A percentile compares a stretch with the other conserved stretches of the same genome.
Conservation (phyloP, 2,797 vertebrate genomes). For the Sebastes hopkinsi region DNA sequence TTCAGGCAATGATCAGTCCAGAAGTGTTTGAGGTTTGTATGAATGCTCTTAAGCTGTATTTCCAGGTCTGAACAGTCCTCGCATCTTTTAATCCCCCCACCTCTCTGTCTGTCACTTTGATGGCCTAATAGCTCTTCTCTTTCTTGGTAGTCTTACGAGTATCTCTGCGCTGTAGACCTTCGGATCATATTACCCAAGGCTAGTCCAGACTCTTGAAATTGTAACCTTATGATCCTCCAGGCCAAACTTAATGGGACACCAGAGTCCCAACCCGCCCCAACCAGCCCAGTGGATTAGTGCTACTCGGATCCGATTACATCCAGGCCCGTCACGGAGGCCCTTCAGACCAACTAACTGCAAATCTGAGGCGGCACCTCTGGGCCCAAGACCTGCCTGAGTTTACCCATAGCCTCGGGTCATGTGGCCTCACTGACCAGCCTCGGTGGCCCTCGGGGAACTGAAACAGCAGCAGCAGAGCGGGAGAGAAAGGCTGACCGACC, state of each 20-base stretch:
- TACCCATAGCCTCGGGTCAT: constrained; percentile 74
- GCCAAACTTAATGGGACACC: constrained; percentile 84
- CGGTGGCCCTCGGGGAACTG: constrained; percentile 59
- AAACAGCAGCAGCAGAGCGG: constrained; percentile 45
- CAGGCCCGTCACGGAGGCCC: constrained; percentile 55
- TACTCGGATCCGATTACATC: constrained; percentile 76
- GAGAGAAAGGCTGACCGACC: constrained; percentile 67
- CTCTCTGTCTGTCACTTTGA: constrained; percentile 47
- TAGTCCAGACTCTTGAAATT: constrained; percentile 76
- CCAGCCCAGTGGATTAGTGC: constrained; percentile 82
- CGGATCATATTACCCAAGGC: constrained; percentile 70
- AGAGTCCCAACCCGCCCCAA: constrained; percentile 81
- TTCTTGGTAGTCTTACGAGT: constrained; percentile 33
- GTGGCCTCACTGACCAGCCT: constrained; percentile 58
- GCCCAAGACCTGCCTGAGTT: constrained; percentile 82
- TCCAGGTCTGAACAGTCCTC: background rate
- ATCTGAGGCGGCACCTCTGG: constrained; percentile 79
- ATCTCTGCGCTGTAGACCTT: constrained; percentile 58
- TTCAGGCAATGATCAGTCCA: background rate
- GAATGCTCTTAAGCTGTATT: constrained; percentile 3
- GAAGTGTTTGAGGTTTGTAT: background rate
- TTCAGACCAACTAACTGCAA: constrained; percentile 75
- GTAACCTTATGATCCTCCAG: constrained; percentile 84
- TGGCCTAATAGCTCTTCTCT: constrained; percentile 52
- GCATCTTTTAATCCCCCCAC: background rate